These are phyloP conservation scores for Macaria notata DNA, from an alignment of 2,888 invertebrate genomes.

Conservation along the genomic window DNA sequence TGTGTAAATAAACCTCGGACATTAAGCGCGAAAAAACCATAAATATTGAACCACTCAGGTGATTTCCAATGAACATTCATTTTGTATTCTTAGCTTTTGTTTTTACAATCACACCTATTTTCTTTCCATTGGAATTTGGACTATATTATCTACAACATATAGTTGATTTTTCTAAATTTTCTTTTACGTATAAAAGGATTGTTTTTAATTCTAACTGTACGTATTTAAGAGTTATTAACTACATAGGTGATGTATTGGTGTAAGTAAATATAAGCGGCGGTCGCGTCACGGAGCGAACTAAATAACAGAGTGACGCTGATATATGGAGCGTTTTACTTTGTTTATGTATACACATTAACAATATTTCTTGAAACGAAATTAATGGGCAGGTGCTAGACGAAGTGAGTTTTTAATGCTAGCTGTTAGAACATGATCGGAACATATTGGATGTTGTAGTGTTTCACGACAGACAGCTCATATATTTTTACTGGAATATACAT, in stretches of 20 bases:
- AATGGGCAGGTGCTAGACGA: conserved; percentile 22
- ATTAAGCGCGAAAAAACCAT: conserved; percentile 23
- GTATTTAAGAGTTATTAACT: conserved; percentile 40
- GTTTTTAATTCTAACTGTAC: conserved; percentile 21
- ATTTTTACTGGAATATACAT: too few species aligned
- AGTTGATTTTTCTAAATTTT: conserved; percentile 8
- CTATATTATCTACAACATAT: conserved; percentile 8
- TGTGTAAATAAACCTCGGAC: conserved; percentile 23
- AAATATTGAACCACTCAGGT: conserved; percentile 66
- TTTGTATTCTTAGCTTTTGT: conserved; percentile 49
- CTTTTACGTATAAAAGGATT: conserved; percentile 4
- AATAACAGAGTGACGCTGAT: conserved; percentile 44
- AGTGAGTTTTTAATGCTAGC: conserved; percentile 11
- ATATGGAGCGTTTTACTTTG: conserved; percentile 44
- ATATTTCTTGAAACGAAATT: conserved; percentile 20
- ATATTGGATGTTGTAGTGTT: too few species aligned
- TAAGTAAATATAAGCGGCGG: conserved; percentile 43
- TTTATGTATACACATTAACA: conserved; percentile 35
- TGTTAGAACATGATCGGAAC: neutral
- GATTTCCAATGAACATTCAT: conserved; percentile 54
- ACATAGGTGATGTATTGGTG: conserved; percentile 51
- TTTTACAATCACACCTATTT: conserved; percentile 7
- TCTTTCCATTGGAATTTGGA: neutral
- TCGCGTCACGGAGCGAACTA: conserved; percentile 39
- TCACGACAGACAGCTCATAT: too few species aligned